These are phyloP conservation scores for Pocota personata DNA, from an alignment of 2,888 invertebrate genomes.

Conservation along the genomic window DNA sequence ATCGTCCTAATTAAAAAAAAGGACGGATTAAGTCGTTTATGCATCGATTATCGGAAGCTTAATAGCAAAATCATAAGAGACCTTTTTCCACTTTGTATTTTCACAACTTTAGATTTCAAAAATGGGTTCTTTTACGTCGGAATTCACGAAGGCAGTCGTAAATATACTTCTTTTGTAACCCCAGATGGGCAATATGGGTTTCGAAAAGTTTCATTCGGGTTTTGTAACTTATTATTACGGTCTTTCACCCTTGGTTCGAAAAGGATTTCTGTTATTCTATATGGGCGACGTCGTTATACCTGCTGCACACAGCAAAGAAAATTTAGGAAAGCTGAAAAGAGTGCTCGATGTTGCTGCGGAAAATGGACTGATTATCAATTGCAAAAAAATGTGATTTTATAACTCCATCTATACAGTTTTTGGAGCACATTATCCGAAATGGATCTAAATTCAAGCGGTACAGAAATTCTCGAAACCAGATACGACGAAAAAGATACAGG, in stretches of 20 bases:
- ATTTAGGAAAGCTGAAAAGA: too few species aligned
- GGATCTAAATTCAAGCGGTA: slow-evolving; percentile 69
- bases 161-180: slow-evolving; percentile 48
- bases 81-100: slow-evolving; percentile 34
- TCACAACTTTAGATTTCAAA: slow-evolving; percentile 39
- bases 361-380: background rate
- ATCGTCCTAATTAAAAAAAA: slow-evolving; percentile 75
- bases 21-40: slow-evolving; percentile 35
- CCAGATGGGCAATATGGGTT: slow-evolving; percentile 38
- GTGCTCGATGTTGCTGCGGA: too few species aligned
- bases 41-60: slow-evolving; percentile 72
- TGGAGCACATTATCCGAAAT: too few species aligned
- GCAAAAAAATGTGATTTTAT: too few species aligned
- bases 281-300: too few species aligned
- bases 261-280: too few species aligned
- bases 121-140: slow-evolving; percentile 55
- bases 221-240: background rate
- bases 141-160: slow-evolving; percentile 23
- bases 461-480: slow-evolving; percentile 64
- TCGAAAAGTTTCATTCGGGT: slow-evolving; percentile 24
- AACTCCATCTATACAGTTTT: too few species aligned
- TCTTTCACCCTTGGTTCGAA: slow-evolving; percentile 75
- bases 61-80: slow-evolving; percentile 24
- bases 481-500: slow-evolving; percentile 74
- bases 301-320: too few species aligned